Base-by-base conservation (phyloP, 2,797 vertebrate genomes). In the Steatocranus sp. region DNA sequence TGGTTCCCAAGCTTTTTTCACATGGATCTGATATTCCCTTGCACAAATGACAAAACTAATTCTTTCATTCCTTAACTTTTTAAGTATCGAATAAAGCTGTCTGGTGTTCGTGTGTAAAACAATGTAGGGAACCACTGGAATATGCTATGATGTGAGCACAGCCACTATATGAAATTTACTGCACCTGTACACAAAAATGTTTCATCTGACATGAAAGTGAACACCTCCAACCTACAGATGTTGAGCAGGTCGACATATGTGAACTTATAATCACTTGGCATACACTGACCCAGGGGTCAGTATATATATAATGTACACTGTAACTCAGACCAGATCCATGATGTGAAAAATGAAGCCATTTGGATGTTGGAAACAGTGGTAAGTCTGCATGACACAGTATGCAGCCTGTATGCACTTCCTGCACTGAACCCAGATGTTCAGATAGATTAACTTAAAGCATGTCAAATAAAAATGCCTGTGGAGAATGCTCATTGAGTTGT, bases 401-500 rank as follows among this genome's bases (percentile, higher is more conserved):
- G 83, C 79, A 77, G 86, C 83, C 88, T 68, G 75, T 79, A 25
- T 85, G 81, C 70, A 80, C 89, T 88, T 92, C 91, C 88, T 92
- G 70, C 73, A 70, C 80, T 87, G 83, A 82, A 87, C 78, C 83
- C 91, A 94, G 87, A 93, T 91, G 91, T 89, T 92, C 85, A 78
- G 81, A 89, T 83, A 79, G 79, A 93, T 91, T 85, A 89, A 91
- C 79, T 87, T 84, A 50, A 84, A 92, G 84, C 84, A 86, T 87
- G 91, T 90, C 85, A 87, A 89, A 94, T 91, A 91, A 87, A 94
- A 92, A 82, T 79, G 86, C 87, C 87, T 81, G 87, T n/a, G 79
- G 86, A 88, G 81, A 85, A 87, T 14, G 80, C 79, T 89, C 85
- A 90, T 76, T 78, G 82, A 91, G 87, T 68, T 79, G 87, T 91